phyloP scores from a whole-genome alignment of 2,113 vertebrate genomes.

The Ptilorrhoa leucosticta region DNA sequence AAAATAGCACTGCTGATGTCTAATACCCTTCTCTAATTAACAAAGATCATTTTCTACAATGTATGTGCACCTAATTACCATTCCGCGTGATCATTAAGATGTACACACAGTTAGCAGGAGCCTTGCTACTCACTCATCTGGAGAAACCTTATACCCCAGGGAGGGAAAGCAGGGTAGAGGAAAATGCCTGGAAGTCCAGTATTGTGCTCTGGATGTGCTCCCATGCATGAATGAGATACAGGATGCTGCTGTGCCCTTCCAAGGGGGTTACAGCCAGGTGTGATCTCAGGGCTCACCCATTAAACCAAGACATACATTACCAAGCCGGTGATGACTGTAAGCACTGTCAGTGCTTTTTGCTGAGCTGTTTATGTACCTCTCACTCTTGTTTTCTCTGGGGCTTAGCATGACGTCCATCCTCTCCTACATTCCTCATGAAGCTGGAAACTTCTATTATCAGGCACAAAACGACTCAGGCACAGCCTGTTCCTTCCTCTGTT shows the following conservation, averaged over 20 bases:
- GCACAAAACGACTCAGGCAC: neutral
- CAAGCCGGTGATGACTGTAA: neutral
- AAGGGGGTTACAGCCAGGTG: fast-evolving
- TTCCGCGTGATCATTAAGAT: neutral
- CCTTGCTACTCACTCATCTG: neutral
- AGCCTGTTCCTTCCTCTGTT: neutral
- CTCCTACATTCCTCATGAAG: neutral
- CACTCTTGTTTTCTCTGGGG: neutral
- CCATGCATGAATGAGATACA: neutral
- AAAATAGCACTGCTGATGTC: neutral
- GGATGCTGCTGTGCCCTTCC: neutral
- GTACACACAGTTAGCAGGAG: neutral
- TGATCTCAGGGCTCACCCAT: neutral
- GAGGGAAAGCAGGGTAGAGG: neutral
- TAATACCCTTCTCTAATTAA: slow-evolving; percentile 19
- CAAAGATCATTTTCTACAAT: neutral
- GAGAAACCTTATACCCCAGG: neutral
- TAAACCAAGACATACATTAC: neutral
- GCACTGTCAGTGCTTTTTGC: neutral
- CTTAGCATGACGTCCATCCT: neutral
- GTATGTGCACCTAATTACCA: neutral
- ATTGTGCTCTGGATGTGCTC: fast-evolving
- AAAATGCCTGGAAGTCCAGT: neutral
- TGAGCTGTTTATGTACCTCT: neutral
- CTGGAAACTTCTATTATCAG: neutral